These are phyloP conservation scores for Bryconaethiops microstoma DNA, from an alignment of 2,797 vertebrate genomes.

Conservation along the genomic window DNA sequence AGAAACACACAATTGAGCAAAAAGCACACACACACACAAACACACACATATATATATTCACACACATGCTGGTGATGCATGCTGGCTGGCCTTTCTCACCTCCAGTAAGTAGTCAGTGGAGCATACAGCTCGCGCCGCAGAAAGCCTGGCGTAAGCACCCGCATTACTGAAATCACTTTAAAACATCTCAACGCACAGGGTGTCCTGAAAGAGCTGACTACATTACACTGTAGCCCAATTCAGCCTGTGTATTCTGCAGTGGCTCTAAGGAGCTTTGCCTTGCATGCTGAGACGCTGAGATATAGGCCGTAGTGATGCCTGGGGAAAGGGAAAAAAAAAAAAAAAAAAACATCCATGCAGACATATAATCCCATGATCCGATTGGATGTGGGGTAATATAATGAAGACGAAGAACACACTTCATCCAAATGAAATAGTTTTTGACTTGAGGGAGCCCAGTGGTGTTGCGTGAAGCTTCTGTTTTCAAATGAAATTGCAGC, in stretches of 20 bases:
- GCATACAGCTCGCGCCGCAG: conserved; percentile 2
- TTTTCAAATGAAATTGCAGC: conserved; percentile 64
- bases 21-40: conserved; percentile 6
- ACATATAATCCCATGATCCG: conserved; percentile 46
- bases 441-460: conserved; percentile 18
- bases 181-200: conserved; percentile 28
- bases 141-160: conserved; percentile 19
- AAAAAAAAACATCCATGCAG: conserved; percentile 33
- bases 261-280: conserved; percentile 16
- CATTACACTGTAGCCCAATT: conserved; percentile 10
- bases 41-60: conserved; percentile 16
- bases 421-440: conserved; percentile 46
- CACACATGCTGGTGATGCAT: conserved; percentile 23
- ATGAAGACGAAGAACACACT: conserved; percentile 44
- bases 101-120: conserved; percentile 31
- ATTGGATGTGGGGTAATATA: conserved; percentile 49
- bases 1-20: not conserved
- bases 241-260: conserved; percentile 14
- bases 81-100: conserved; percentile 46
- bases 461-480: conserved; percentile 46
- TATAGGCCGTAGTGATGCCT: conserved; percentile 16
- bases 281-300: conserved; percentile 28
- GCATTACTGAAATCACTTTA: conserved; percentile 18
- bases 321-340: no score
- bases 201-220: conserved; percentile 30